These are phyloP conservation scores for Crax fasciolata DNA, from an alignment of 2,797 vertebrate species.

Conservation along the genomic window DNA sequence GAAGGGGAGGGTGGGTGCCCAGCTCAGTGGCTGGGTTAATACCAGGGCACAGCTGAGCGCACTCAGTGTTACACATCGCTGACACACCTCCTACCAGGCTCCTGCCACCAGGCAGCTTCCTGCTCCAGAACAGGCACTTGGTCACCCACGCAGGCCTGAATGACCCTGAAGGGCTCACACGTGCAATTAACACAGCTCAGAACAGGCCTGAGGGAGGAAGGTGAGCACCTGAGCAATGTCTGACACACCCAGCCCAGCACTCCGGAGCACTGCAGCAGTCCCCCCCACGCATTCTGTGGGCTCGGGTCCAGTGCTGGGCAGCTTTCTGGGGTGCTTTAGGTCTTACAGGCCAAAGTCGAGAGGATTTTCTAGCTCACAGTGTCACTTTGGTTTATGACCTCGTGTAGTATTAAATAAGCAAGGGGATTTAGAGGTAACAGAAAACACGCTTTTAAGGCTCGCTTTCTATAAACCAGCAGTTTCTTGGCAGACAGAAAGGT, in stretches of 20 bases:
- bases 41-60: neutral
- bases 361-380: conserved; percentile 19
- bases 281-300: neutral
- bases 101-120: neutral
- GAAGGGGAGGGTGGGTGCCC: accelerated
- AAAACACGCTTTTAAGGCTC: no score
- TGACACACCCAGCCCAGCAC: neutral
- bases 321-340: conserved; percentile 16
- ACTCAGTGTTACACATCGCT: neutral
- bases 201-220: neutral
- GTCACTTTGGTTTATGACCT: neutral
- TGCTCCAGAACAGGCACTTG: neutral
- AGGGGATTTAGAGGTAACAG: neutral
- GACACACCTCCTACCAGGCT: neutral
- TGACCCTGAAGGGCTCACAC: neutral
- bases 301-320: neutral
- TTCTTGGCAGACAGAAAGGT: no score
- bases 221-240: neutral
- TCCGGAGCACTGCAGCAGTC: neutral
- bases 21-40: neutral
- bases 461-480: no score
- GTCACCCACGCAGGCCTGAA: neutral
- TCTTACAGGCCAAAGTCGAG: conserved; percentile 18
- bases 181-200: neutral
- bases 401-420: conserved; percentile 28